These are phyloP conservation scores for Zele albiditarsus DNA, from an alignment of 2,888 invertebrate species.

Conservation along the genomic window DNA sequence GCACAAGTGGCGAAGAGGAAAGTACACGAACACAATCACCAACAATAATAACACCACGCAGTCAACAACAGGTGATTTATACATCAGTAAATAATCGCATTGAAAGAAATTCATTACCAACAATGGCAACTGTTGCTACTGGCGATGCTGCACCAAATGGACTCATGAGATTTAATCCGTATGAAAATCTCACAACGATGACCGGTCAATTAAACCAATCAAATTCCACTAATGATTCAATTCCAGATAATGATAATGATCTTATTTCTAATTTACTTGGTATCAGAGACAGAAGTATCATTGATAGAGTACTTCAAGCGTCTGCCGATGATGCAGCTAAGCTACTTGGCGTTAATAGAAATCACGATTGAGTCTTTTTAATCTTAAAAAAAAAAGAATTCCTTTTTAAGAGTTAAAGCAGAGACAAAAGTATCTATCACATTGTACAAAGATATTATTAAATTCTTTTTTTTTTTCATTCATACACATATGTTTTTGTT, in stretches of 20 bases:
- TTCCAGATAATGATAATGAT: constrained; percentile 76
- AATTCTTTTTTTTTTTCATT: constrained; percentile 23
- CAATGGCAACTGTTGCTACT: constrained; percentile 64
- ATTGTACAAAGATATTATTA: constrained; percentile 35
- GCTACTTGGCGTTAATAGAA: constrained; percentile 86
- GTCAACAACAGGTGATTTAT: constrained; percentile 57
- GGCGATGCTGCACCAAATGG: constrained; percentile 67
- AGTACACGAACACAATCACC: constrained; percentile 58
- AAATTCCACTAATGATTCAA: constrained; percentile 58
- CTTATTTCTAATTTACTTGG: constrained; percentile 92
- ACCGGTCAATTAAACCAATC: constrained; percentile 63
- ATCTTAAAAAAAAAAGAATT: background rate
- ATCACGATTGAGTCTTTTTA: constrained; percentile 64
- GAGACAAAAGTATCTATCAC: background rate
- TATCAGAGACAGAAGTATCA: constrained; percentile 87
- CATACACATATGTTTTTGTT: constrained; percentile 25
- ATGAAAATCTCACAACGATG: constrained; percentile 65
- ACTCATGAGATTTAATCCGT: constrained; percentile 64
- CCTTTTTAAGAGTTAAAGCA: background rate
- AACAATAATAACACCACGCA: constrained; percentile 61
- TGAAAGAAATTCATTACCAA: constrained; percentile 65
- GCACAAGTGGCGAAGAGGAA: constrained; percentile 76
- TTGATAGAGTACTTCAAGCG: constrained; percentile 88
- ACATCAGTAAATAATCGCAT: constrained; percentile 52
- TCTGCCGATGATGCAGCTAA: constrained; percentile 91